Evolutionary conservation across 1,140 invertebrate genomes (phyloP), one percentile per base, ranked within the genome.

Genomic region (Pseudoatta argentina): DNA sequence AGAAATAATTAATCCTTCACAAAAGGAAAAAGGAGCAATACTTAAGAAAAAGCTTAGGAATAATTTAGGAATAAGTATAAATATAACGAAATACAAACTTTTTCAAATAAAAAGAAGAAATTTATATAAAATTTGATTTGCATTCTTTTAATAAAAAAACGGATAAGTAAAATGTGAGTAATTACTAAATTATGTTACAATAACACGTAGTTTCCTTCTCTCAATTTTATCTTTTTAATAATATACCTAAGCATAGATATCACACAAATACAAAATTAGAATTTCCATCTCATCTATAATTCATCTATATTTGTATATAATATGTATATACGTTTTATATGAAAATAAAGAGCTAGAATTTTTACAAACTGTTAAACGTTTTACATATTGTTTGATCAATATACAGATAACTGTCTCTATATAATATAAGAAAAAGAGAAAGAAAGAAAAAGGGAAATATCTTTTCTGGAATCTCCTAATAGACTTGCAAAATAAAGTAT

Each of bases 381-480:
- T 71, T 18, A 48, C 18, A 12, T 48, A 71, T 48, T 24, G 44
- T 48, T n/a, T 71, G n/a, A 30, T 57, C 16, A 73, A 55, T 72
- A 21, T 57, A n/a, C 71, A 34, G 4, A 72, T 18, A 72, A n/a
- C 30, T 67, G 39, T 4, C 18, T 24, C 10, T 21, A 14, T 53
- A 53, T 0, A 34, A 72, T 51, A 71, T 3, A 24, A 16, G 1
- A 12, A 10, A 5, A 30, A 55, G 6, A n/a, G 27, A 71, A 71
- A 51, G 6, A n/a, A 51, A 51, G 3, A 51, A 21, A 73, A 30
- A 55, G 2, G 1, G n/a, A 67, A 67, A 44, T 73, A 73, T 16
- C 27, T 55, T 73, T 73, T 57, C 72, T 34, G 12, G 12, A 57
- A 75, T n/a, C 30, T 57, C 53, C 18, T 75, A 39, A 57, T 57